Conservation (phyloP, 2,888 invertebrate genomes). For the Pterobdella sp. region DNA sequence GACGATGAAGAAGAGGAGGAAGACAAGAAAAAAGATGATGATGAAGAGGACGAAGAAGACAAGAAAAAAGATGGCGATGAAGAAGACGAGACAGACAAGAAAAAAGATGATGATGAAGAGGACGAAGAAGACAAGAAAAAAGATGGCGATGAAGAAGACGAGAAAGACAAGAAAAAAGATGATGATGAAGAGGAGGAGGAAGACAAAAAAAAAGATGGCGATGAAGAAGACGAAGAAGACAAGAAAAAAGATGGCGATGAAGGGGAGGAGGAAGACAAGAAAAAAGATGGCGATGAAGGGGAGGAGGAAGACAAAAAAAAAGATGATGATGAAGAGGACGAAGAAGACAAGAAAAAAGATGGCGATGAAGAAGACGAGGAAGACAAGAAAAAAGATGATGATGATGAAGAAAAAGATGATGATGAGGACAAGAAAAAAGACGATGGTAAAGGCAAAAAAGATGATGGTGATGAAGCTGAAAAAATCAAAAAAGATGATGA, state of each 20-base stretch:
- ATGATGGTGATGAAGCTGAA: slow-evolving; percentile 3
- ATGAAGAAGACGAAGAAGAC: slow-evolving; percentile 10
- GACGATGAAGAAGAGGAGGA: slow-evolving; percentile 4
- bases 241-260: not conserved
- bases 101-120: slow-evolving; percentile 5
- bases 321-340: not conserved
- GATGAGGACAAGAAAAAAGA: not conserved
- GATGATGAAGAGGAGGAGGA: not conserved
- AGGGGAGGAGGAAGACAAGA: not conserved
- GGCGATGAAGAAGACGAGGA: not conserved
- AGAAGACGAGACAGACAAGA: not conserved
- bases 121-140: not conserved
- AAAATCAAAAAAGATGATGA: not conserved
- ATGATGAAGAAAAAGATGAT: slow-evolving; percentile 6
- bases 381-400: slow-evolving; percentile 12
- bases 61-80: not conserved
- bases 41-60: not conserved
- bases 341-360: not conserved
- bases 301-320: not conserved
- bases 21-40: not conserved
- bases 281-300: not conserved
- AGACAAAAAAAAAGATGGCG: not conserved
- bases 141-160: slow-evolving; percentile 3
- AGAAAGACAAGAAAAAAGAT: not conserved
- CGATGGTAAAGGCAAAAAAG: not conserved